Evolutionary conservation across 2,797 vertebrate genomes (phyloP), one percentile per base, ranked within the genome.

Genomic region (Malurus leucopterus): DNA sequence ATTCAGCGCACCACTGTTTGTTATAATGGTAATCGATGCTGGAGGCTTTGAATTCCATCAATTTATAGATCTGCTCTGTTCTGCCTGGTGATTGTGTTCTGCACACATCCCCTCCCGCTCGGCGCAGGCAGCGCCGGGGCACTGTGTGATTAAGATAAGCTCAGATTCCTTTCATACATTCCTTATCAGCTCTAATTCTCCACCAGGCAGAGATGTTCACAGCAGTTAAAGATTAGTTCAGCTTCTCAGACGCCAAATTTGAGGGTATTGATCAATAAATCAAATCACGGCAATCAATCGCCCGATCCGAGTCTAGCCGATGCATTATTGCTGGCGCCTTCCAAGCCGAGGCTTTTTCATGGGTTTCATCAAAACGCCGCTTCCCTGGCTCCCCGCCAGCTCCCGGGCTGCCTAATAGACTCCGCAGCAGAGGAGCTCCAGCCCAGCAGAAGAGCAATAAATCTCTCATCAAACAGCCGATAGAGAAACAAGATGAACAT

Each of bases 11-110:
- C 98, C 98, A 98, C 98, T 98, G 98, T 99, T 99, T 99, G 98
- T 99, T 99, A 98, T 98, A 99, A 99, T 98, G 99, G 99, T 99
- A 99, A 99, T 99, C 99, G 98, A 99, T 99, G 98, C 98, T 98
- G 98, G 98, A 99, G 99, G 99, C 99, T 99, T 99, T 99, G 99
- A 98, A 99, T 99, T 98, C 98, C 99, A 99, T 99, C 99, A 99
- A 99, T 99, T 98, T 99, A 99, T 99, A 98, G 99, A 99, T 99
- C 98, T 98, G 98, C 97, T 98, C 98, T 98, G 98, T 98, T 98
- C 98, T 99, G 99, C 98, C 98, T 98, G 98, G 98, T 97, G 98
- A 99, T 98, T 98, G 98, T 98, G 96, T 93, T 97, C 97, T 96
- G 98, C 96, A 96, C 88, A 90, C 91, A 80, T 93, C 95, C 91